Conservation (phyloP, 2,797 vertebrate species). For the Myotis planiceps region DNA sequence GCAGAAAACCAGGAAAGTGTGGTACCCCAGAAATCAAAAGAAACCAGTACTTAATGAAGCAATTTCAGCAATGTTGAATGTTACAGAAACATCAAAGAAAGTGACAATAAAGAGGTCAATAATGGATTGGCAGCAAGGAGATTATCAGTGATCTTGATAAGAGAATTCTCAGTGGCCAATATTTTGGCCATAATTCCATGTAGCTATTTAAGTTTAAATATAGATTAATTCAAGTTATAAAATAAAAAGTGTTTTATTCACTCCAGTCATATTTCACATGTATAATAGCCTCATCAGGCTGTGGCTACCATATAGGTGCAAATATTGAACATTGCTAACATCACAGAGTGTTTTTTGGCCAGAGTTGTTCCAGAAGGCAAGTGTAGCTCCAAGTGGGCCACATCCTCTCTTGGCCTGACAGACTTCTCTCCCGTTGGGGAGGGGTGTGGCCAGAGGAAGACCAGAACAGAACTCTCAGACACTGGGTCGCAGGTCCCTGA, state of each 20-base stretch:
- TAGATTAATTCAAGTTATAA: neutral
- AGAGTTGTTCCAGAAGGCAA: neutral
- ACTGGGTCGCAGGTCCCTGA: neutral
- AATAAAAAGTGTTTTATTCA: neutral
- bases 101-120: neutral
- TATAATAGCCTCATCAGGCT: neutral
- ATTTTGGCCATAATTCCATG: neutral
- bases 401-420: neutral
- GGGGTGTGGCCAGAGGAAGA: neutral
- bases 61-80: neutral
- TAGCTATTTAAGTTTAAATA: neutral
- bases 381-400: neutral
- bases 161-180: neutral
- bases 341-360: neutral
- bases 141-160: neutral
- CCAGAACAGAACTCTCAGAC: neutral
- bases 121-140: neutral
- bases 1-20: neutral
- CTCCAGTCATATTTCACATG: neutral
- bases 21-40: neutral
- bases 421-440: neutral
- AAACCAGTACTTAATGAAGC: neutral
- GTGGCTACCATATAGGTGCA: neutral
- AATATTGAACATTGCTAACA: neutral
- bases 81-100: neutral